phyloP scores from a whole-genome alignment of 1,140 invertebrate genomes.

The Lordiphosa collinella region DNA sequence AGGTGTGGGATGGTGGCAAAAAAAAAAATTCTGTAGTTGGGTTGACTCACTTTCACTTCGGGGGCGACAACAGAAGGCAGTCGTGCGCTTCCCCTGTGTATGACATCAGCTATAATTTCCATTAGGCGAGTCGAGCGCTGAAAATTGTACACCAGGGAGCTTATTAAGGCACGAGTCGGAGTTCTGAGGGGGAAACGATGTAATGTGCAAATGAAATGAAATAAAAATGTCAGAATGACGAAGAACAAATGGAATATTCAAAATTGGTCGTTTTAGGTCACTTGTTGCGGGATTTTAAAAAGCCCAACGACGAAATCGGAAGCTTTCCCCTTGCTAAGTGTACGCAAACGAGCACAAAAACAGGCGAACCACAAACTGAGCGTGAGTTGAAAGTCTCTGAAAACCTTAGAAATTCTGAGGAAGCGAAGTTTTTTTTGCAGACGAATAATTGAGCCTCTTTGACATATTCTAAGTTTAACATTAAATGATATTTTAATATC shows the following conservation, averaged over 20 bases:
- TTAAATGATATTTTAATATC: no score
- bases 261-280: no score
- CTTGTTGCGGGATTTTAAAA: not conserved
- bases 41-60: slow-evolving; percentile 48
- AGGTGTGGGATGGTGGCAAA: not conserved
- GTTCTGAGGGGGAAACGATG: slow-evolving; percentile 27
- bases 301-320: not conserved
- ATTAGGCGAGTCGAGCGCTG: slow-evolving; percentile 70
- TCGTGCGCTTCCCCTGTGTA: slow-evolving; percentile 53
- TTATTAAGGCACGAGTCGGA: slow-evolving; percentile 56
- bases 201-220: slow-evolving; percentile 75
- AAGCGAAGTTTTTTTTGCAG: no score
- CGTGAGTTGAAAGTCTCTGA: not conserved
- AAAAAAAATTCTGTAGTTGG: slow-evolving; percentile 35
- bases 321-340: not conserved
- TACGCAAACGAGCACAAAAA: no score
- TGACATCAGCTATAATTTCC: slow-evolving; percentile 78
- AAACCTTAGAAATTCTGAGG: not conserved
- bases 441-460: no score
- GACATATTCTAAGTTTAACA: no score
- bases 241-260: slow-evolving; percentile 2
- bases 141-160: slow-evolving; percentile 76
- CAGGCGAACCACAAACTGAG: no score
- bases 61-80: slow-evolving; percentile 13
- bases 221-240: slow-evolving; percentile 46